A percentile compares a stretch with the other conserved stretches of the same genome.
phyloP scores from a whole-genome alignment of 2,888 invertebrate species.

The Drosophila imparisetae region DNA sequence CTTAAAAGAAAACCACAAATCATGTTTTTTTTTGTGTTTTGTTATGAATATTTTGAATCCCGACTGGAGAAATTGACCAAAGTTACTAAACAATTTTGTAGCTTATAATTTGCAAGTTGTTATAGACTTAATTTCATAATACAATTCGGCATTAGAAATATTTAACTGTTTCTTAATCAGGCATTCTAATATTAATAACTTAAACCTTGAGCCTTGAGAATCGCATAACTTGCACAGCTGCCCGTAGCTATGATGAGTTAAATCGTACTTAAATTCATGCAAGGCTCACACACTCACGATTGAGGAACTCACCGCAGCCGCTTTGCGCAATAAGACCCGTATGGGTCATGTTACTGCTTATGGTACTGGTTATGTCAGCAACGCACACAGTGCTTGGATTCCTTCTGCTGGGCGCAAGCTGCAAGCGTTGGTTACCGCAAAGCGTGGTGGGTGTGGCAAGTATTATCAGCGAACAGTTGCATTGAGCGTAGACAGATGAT shows the following conservation, averaged over 20 bases:
- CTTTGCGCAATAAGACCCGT: conserved; percentile 33
- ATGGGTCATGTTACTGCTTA: conserved; percentile 12
- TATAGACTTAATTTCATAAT: background rate
- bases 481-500: conserved; percentile 43
- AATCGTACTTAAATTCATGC: conserved; percentile 29
- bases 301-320: conserved; percentile 23
- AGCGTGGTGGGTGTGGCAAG: conserved; percentile 46
- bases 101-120: background rate
- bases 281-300: conserved; percentile 6
- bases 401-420: conserved; percentile 14
- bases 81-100: background rate
- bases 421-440: conserved; percentile 24
- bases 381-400: conserved; percentile 6
- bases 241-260: background rate
- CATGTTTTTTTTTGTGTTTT: background rate
- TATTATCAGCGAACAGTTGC: conserved; percentile 67
- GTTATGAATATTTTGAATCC: background rate
- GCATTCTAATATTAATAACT: background rate
- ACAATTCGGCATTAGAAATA: background rate
- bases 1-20: background rate
- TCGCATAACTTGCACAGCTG: background rate
- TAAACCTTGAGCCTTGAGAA: background rate
- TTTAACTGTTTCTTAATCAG: background rate
- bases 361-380: conserved; percentile 10
- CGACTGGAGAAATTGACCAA: no score